These are phyloP conservation scores for Holothuria glaberrima DNA, from an alignment of 35 echinoderm and acorn worm genomes.

Conservation along the genomic window DNA sequence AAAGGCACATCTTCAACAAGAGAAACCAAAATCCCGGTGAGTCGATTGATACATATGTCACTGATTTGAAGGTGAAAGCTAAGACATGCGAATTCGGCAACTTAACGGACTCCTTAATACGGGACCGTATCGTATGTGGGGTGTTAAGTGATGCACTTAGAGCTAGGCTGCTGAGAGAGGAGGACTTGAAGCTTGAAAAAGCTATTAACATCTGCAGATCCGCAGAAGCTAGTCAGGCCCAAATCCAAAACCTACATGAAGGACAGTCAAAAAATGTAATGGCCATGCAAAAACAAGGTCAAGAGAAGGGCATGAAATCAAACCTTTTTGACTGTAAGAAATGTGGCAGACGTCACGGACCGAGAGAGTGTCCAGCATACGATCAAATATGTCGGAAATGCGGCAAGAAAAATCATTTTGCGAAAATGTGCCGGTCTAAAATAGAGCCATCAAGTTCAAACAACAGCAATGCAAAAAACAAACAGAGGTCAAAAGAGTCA, in stretches of 20 bases:
- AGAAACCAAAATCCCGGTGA: conserved; percentile 27
- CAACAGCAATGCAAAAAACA: neutral
- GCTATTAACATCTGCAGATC: conserved; percentile 26
- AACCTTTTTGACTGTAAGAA: neutral
- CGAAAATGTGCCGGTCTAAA: neutral
- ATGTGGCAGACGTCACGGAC: neutral
- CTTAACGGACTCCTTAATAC: neutral
- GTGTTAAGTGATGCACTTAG: neutral
- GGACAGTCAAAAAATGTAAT: conserved; percentile 1
- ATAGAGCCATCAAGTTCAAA: neutral
- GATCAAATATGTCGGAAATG: neutral
- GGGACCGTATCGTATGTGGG: conserved; percentile 22
- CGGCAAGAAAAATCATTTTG: neutral
- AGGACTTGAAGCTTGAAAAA: neutral
- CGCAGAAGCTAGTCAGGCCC: conserved; percentile 17
- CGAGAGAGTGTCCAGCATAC: neutral
- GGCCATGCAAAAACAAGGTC: neutral
- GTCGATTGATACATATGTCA: neutral
- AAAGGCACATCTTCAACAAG: conserved; percentile 34
- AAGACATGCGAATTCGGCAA: conserved; percentile 38
- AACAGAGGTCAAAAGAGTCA: neutral
- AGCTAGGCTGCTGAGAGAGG: neutral
- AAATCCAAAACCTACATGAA: neutral
- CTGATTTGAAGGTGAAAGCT: conserved; percentile 18
- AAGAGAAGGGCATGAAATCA: neutral